Evolutionary conservation across 30 jellyfish, hydroid and myxozoan species (phyloP), one percentile per base, ranked within the genome.

Genomic region (Cassiopea andromeda): DNA sequence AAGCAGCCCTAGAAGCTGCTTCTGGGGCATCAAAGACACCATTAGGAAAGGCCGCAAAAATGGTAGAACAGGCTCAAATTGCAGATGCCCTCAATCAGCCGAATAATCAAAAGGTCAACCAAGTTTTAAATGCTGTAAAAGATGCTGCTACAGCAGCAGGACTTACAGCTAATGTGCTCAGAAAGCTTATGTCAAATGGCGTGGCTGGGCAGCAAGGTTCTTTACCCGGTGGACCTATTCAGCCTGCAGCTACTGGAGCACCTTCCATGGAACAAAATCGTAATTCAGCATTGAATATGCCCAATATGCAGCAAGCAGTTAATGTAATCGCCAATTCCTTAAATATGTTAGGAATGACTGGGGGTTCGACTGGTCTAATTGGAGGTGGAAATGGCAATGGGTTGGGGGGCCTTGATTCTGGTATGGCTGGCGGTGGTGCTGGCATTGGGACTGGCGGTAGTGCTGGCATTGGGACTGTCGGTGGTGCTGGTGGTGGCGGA

Each of bases 81-180:
- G 75, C 72, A 13, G 89, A 82, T 16, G 58, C 48, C 16, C 87
- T 60, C 10, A 94, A 94, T 10, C 92, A 91, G 18, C 93, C 97
- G 7, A 85, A 77, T n/a, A 83, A 64, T 10, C 91, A 97, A 69
- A 93, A 92, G 71, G 97, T 93, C 10, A 90, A 92, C 77, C 98
- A 92, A 75, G 99, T 93, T 27, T 80, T 96, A 61, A 92, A 88
- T 81, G 97, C 98, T 1, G 92, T 92, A 6, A 92, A 92, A 64
- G 94, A 84, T 75, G 98, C 98, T 0, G 98, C 98, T 44, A 92
- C 87, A 14, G 98, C 97, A 38, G 93, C 95, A 10, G 97, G 97
- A 5, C 83, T 91, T 9, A 78, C 97, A 2, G 97, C 91, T 13
- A 89, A 74, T 77, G 97, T 85, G 9, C 95, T 85, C 73, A 95